Conservation (phyloP, 2,888 invertebrate species). For the Scelioninae gen. 1 region DNA sequence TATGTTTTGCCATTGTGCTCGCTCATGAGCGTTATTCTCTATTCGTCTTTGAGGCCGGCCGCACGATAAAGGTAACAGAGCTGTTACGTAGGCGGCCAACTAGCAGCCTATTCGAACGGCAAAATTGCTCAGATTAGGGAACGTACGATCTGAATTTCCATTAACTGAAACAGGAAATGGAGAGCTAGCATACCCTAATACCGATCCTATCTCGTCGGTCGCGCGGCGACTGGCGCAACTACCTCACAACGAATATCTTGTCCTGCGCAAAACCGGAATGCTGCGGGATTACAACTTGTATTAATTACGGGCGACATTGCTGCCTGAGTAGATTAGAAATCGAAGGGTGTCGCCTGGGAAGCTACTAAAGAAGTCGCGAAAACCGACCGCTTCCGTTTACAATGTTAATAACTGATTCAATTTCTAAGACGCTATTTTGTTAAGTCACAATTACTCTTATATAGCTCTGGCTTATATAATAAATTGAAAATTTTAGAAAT, state of each 20-base stretch:
- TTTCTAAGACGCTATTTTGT: background rate
- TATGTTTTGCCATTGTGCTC: too few species aligned
- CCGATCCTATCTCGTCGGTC: conserved; percentile 80
- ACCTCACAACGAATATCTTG: conserved; percentile 82
- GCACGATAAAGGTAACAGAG: conserved; percentile 68
- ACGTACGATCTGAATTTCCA: conserved; percentile 82
- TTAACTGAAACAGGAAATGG: conserved; percentile 82
- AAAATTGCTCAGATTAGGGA: conserved; percentile 81
- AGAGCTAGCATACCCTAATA: conserved; percentile 77
- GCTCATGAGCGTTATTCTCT: too few species aligned
- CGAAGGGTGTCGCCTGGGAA: conserved; percentile 76
- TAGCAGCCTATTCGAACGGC: conserved; percentile 75
- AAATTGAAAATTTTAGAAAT: too few species aligned
- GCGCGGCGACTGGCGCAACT: conserved; percentile 75
- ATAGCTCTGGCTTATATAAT: background rate
- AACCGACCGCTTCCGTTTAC: conserved; percentile 21
- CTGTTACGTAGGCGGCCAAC: conserved; percentile 61
- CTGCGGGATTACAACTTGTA: conserved; percentile 83
- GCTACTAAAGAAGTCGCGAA: conserved; percentile 67
- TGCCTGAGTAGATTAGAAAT: conserved; percentile 82
- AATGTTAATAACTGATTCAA: conserved; percentile 22
- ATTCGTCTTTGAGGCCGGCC: conserved; percentile 63
- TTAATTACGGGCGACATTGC: conserved; percentile 84
- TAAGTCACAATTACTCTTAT: background rate
- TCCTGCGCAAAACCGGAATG: conserved; percentile 83